Percentiles rank a stretch among this genome's conserved stretches.
Evolutionary conservation across 1,140 invertebrate species (phyloP).

Genomic region (Magallana gigas): DNA sequence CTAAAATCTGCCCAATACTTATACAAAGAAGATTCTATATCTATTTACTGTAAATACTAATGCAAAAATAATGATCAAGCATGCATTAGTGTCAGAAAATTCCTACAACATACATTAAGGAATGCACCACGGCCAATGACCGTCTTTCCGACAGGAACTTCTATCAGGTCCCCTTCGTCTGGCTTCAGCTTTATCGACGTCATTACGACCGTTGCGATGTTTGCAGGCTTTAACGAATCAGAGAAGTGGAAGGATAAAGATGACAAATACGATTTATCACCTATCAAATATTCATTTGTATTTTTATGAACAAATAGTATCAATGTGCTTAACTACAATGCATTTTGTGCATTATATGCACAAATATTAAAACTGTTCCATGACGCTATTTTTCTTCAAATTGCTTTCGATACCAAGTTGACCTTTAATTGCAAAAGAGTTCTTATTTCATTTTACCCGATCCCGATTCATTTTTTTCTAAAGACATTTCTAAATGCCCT

Average conservation of each 20-base stretch:
- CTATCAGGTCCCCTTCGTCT: constrained; percentile 66
- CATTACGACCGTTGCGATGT: constrained; percentile 50
- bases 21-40: no score
- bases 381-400: constrained; percentile 17
- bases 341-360: constrained; percentile 25
- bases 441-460: not conserved
- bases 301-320: not conserved
- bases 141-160: constrained; percentile 68
- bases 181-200: constrained; percentile 63
- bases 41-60: no score
- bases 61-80: no score
- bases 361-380: constrained; percentile 19
- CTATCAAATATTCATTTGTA: not conserved
- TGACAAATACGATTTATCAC: not conserved
- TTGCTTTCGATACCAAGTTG: not conserved
- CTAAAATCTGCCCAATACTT: no score
- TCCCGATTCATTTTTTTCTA: not conserved
- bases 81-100: not conserved
- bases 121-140: constrained; percentile 75
- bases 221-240: not conserved
- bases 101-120: constrained; percentile 64
- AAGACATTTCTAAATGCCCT: no score
- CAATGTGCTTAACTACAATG: constrained; percentile 6
- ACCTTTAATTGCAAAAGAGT: not conserved
- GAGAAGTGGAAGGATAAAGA: not conserved